A percentile compares a stretch with the other conserved stretches of the same genome.
Evolutionary conservation across 2,797 vertebrate genomes (phyloP).

Genomic region (Pseudochirops cupreus): DNA sequence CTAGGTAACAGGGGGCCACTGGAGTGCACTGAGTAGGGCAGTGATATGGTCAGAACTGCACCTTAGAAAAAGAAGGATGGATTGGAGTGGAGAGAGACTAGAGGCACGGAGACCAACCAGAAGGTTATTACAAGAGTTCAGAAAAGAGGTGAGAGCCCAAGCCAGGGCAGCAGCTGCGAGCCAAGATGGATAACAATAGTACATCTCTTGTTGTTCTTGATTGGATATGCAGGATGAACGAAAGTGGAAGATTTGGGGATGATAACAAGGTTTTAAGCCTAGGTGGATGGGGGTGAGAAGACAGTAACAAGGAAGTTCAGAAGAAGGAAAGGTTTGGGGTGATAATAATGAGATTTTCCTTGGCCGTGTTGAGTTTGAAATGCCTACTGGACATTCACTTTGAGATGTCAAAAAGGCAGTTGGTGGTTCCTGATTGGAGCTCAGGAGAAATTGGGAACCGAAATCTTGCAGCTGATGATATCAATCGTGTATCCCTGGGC

Average conservation of each 20-base stretch:
- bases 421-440: background rate
- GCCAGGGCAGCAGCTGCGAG: background rate
- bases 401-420: background rate
- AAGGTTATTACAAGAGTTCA: background rate
- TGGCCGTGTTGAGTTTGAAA: background rate
- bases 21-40: background rate
- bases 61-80: background rate
- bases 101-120: background rate
- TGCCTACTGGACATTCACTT: background rate
- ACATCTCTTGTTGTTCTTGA: too few relatives aligned
- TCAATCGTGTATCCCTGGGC: background rate
- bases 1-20: background rate
- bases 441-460: background rate
- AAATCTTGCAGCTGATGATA: background rate
- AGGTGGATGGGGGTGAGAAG: background rate
- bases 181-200: background rate
- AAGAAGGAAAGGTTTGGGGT: background rate
- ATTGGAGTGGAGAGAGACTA: background rate
- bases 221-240: background rate
- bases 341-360: background rate
- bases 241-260: background rate
- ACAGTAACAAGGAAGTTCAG: background rate
- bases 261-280: background rate
- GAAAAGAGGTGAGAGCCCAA: background rate
- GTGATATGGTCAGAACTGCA: background rate